Base-by-base conservation (phyloP, 2,797 vertebrate species). In the Gastrophryne carolinensis region DNA sequence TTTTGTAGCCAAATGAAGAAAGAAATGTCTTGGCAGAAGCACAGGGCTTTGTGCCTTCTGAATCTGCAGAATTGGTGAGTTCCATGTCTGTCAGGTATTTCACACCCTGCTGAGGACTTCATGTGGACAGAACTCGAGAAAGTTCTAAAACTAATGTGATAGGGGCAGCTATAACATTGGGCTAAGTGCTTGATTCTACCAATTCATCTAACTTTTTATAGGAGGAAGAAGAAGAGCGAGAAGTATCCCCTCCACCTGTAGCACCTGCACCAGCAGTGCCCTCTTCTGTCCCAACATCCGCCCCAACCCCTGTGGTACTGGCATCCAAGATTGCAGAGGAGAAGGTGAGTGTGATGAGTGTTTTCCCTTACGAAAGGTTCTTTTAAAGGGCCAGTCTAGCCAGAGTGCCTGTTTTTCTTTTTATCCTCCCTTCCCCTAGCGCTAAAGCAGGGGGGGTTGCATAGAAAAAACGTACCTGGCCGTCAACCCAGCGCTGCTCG, bases 21-120 rank as follows among this genome's bases (percentile, higher is more conserved):
- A 92, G 96, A 81, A 97, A 95, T 74, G 88, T 99, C 79, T 89
- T 98, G 49, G 96, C 98, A 81, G 98, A 99, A 85, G 94, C 96
- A 67, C 93, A 91, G 86, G 91, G 90, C 58, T 98, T 95, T 53
- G 87, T 92, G 70, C 90, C 91, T 17, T 91, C 89, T 80, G 91
- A 81, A 81, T 19, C 56, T 66, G 78, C 74, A 1, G 82, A 85
- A 85, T n/a, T n/a, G n/a, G 90, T 92, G 54, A 86, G 87, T 87
- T 58, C 13, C 54, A 37, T 60, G 37, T 26, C 5, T 54, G 39
- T 9, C 39, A 41, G 15, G 17, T 5, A n/a, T 41, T 10, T 37
- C 3, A 4, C 1, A n/a, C 6, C 17, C 15, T 0, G 15, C 2
- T 47, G n/a, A 19, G 6, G 21, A 21, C 44, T 47, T 19, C 7